These are phyloP conservation scores for Machimus rusticus DNA, from an alignment of 2,888 invertebrate genomes.

Conservation along the genomic window DNA sequence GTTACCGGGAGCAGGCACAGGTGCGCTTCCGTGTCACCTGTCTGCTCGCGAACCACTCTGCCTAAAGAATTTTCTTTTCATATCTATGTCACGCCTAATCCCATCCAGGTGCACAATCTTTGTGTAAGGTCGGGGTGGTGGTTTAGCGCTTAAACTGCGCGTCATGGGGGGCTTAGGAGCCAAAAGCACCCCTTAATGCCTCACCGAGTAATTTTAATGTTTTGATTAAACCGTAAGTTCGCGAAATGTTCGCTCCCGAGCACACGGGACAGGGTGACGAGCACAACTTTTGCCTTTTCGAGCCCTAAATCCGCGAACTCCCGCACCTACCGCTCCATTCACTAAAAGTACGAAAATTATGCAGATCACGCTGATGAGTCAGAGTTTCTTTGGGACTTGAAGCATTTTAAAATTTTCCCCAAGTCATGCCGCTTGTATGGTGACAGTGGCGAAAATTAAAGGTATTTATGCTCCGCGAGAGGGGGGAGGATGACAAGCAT, in stretches of 20 bases:
- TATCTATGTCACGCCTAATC: not conserved
- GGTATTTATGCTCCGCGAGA: not conserved
- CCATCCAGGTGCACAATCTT: not conserved
- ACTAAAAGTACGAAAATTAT: not conserved
- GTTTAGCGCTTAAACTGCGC: not conserved
- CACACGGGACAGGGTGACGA: not conserved
- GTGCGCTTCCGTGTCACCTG: conserved; percentile 4
- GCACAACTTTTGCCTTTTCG: not conserved
- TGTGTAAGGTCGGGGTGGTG: not conserved
- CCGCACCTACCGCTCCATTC: not conserved
- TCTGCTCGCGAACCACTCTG: not conserved
- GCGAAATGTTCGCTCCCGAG: not conserved
- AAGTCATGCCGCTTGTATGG: not conserved
- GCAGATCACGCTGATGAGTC: not conserved
- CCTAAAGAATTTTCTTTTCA: not conserved
- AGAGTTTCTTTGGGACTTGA: not conserved
- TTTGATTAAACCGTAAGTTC: conserved; percentile 21
- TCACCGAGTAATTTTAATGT: conserved; percentile 16
- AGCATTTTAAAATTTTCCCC: not conserved
- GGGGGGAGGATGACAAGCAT: not conserved
- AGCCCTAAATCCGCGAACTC: not conserved
- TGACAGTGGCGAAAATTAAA: not conserved
- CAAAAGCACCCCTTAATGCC: not conserved
- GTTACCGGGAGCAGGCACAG: not conserved
- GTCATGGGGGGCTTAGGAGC: not conserved